Conservation (phyloP, 1,140 invertebrate species). For the Augochlora pura region DNA sequence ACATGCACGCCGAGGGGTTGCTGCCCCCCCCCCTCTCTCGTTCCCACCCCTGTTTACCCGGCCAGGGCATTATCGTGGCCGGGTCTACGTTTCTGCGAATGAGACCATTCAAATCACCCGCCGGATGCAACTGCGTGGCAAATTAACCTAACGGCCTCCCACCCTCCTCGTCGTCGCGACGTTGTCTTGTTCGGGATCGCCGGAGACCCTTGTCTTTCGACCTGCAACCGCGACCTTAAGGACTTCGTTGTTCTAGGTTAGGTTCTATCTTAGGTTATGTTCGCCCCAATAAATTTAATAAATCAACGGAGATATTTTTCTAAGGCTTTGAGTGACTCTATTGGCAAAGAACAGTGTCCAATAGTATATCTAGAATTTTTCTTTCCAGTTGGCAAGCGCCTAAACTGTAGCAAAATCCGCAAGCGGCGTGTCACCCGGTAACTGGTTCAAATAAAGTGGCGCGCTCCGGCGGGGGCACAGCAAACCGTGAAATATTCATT, state of each 20-base stretch:
- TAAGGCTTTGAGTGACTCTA: no score
- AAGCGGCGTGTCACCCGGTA: neutral
- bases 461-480: neutral
- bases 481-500: slow-evolving; percentile 37
- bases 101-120: neutral
- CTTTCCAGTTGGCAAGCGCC: no score
- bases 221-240: no score
- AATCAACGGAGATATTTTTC: neutral
- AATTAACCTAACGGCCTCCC: neutral
- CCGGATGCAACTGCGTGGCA: neutral
- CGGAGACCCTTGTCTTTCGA: no score
- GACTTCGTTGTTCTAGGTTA: no score
- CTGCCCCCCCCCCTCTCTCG: neutral
- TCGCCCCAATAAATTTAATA: neutral
- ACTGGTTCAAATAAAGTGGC: neutral
- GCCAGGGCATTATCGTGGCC: slow-evolving; percentile 4
- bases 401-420: no score
- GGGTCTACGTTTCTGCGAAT: neutral
- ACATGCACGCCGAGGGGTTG: neutral
- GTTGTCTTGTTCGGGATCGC: neutral
- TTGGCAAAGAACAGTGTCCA: no score
- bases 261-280: no score
- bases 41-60: slow-evolving; percentile 8
- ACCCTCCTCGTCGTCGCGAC: neutral
- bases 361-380: no score